Evolutionary conservation across 2,113 vertebrate species (phyloP).

Genomic region (Clarias magur): DNA sequence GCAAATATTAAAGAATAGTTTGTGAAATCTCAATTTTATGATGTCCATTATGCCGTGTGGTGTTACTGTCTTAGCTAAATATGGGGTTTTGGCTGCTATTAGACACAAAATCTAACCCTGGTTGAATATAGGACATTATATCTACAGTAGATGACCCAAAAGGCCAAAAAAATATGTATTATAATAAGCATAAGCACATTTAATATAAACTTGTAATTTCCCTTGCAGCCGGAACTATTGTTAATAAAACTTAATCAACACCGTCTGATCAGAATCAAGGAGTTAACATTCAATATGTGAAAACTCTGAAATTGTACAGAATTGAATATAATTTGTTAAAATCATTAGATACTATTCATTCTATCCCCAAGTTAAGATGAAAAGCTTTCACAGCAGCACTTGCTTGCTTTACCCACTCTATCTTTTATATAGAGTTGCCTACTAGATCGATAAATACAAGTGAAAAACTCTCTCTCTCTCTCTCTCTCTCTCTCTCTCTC

Average conservation of each 20-base stretch:
- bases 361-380: not conserved
- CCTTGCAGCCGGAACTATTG: not conserved
- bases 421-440: conserved; percentile 21
- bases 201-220: not conserved
- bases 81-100: too few species aligned
- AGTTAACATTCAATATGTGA: not conserved
- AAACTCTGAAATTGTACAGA: not conserved
- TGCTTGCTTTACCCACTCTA: not conserved
- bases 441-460: conserved; percentile 18
- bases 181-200: not conserved
- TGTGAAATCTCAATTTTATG: too few species aligned
- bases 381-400: not conserved
- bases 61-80: too few species aligned
- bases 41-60: too few species aligned
- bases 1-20: too few species aligned
- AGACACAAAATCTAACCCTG: too few species aligned
- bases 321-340: not conserved
- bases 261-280: not conserved
- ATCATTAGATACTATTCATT: not conserved
- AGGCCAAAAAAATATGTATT: too few species aligned
- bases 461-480: conserved; percentile 22
- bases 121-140: too few species aligned
- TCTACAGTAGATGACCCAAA: too few species aligned
- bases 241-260: not conserved
- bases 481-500: conserved; percentile 39